Evolutionary conservation across 2,888 invertebrate genomes (phyloP).

Genomic region (Lasius fuliginosus): DNA sequence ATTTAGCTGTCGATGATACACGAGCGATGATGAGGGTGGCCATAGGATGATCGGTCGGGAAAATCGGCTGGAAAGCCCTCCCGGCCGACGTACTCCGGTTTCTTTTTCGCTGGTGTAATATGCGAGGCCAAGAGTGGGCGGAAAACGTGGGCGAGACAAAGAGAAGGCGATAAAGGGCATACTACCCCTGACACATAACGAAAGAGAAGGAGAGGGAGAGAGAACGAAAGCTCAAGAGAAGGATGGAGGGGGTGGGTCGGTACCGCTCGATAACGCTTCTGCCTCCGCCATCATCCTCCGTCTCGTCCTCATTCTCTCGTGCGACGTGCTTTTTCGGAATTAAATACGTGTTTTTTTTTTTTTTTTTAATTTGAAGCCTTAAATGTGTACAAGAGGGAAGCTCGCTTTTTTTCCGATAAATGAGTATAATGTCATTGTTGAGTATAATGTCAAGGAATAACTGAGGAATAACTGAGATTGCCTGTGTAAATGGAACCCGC

Average conservation of each 20-base stretch:
- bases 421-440: not conserved
- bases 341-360: not conserved
- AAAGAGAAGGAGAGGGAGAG: slow-evolving; percentile 39
- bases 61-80: slow-evolving; percentile 56
- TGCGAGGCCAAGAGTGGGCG: slow-evolving; percentile 28
- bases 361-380: not conserved
- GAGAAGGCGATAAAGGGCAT: slow-evolving; percentile 31
- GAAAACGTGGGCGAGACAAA: slow-evolving; percentile 26
- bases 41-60: slow-evolving; percentile 24
- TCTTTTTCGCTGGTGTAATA: slow-evolving; percentile 47
- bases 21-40: slow-evolving; percentile 28
- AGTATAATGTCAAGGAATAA: not conserved
- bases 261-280: slow-evolving; percentile 81
- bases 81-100: slow-evolving; percentile 24
- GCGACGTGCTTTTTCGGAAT: slow-evolving; percentile 6
- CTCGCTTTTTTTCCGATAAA: not conserved
- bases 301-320: slow-evolving; percentile 36
- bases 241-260: slow-evolving; percentile 67
- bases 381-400: not conserved
- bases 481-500: not conserved
- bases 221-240: slow-evolving; percentile 43
- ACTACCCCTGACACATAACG: slow-evolving; percentile 11
- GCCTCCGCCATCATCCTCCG: slow-evolving; percentile 70
- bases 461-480: not conserved
- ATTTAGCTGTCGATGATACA: slow-evolving; percentile 56